These are phyloP conservation scores for Paramuricea clavata DNA, from an alignment of 92 coral and sea anemone genomes.

Conservation along the genomic window DNA sequence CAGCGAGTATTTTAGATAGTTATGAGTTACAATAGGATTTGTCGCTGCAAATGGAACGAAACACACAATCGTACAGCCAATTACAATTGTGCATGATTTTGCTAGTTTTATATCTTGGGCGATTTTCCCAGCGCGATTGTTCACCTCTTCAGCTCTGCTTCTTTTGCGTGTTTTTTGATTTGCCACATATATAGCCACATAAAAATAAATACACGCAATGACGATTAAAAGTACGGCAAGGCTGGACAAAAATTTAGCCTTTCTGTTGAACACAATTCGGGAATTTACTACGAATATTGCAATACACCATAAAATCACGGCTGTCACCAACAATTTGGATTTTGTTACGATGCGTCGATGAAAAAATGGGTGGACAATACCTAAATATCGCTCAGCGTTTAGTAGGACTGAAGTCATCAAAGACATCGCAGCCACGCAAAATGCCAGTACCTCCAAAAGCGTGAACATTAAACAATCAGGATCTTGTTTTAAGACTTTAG, in stretches of 20 bases:
- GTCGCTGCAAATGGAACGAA: background rate
- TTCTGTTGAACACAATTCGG: background rate
- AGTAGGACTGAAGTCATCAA: background rate
- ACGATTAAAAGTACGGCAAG: background rate
- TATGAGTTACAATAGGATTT: background rate
- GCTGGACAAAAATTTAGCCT: background rate
- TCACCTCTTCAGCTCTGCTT: background rate
- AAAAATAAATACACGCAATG: background rate
- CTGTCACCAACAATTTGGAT: background rate
- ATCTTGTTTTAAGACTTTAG: background rate
- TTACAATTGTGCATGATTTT: constrained; percentile 3
- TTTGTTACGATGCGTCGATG: constrained; percentile 3
- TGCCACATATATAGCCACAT: background rate
- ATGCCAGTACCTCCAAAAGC: background rate
- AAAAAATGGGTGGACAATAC: constrained; percentile 8
- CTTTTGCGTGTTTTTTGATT: no score
- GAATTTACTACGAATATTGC: no score
- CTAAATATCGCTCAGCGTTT: background rate
- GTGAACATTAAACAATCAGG: background rate
- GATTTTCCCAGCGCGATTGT: background rate
- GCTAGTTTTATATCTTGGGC: background rate
- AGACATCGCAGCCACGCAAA: background rate
- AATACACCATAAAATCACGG: background rate
- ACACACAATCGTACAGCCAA: background rate
- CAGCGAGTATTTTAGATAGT: background rate